phyloP scores from a whole-genome alignment of 2,888 invertebrate species.

The Dryobota labecula region DNA sequence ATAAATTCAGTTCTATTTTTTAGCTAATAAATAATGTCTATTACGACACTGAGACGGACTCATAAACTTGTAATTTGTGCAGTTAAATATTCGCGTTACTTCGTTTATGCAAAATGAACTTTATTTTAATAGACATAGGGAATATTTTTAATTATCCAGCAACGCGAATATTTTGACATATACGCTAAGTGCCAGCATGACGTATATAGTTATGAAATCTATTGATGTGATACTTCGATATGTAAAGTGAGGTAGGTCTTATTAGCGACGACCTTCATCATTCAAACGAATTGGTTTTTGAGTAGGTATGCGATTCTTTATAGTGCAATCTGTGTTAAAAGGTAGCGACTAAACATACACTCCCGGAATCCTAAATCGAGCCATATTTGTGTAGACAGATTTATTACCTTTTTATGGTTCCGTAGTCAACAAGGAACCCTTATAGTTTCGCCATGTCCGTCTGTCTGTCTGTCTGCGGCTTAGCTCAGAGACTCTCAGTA shows the following conservation, averaged over 20 bases:
- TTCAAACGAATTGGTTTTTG: not conserved
- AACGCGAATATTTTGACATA: not conserved
- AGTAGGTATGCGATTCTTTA: not conserved
- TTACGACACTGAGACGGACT: not conserved
- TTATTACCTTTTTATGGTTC: too few relatives aligned
- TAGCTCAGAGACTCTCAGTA: too few relatives aligned
- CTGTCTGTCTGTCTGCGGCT: too few relatives aligned
- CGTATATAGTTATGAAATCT: not conserved
- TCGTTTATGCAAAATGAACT: not conserved
- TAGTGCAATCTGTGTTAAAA: too few relatives aligned
- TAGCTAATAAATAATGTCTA: not conserved
- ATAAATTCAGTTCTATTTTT: not conserved
- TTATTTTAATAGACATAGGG: fast-evolving
- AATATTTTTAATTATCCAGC: not conserved
- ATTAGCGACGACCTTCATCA: conserved; percentile 12
- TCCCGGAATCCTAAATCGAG: too few relatives aligned
- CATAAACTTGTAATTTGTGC: not conserved
- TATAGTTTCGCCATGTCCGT: too few relatives aligned
- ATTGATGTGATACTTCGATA: conserved; percentile 8
- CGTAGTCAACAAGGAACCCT: too few relatives aligned
- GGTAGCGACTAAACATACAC: too few relatives aligned
- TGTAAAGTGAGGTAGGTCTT: conserved; percentile 26
- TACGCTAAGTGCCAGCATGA: too few relatives aligned
- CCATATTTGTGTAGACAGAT: too few relatives aligned
- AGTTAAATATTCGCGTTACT: not conserved